A percentile compares a stretch with the other conserved stretches of the same genome.
Evolutionary conservation across 2,113 vertebrate species (phyloP).

Genomic region (Garra rufa): DNA sequence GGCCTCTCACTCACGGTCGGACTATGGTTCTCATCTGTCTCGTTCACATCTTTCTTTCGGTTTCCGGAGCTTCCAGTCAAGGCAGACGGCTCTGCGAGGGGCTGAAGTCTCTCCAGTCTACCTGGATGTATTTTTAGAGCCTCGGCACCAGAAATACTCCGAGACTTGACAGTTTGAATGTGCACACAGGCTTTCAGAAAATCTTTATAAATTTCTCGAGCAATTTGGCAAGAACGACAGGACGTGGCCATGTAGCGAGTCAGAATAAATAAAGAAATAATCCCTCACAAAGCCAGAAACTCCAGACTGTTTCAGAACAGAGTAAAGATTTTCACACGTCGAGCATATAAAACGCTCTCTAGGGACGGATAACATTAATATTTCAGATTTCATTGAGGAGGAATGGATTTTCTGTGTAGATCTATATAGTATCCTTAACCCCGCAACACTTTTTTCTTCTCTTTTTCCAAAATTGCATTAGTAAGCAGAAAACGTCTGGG

Average conservation of each 20-base stretch:
- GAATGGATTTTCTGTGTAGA: conserved; percentile 76
- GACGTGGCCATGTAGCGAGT: conserved; percentile 63
- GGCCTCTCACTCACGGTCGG: not conserved
- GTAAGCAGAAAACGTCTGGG: conserved; percentile 56
- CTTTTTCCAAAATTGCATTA: conserved; percentile 50
- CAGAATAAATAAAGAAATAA: conserved; percentile 69
- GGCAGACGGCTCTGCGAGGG: conserved; percentile 51
- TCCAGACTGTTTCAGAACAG: conserved; percentile 54
- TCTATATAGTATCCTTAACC: conserved; percentile 57
- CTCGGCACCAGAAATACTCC: conserved; percentile 61
- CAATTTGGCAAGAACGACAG: conserved; percentile 55
- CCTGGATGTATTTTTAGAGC: conserved; percentile 73
- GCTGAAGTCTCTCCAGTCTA: conserved; percentile 62
- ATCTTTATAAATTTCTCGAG: conserved; percentile 63
- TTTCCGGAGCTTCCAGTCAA: conserved; percentile 57
- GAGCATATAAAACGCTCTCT: conserved; percentile 62
- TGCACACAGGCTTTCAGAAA: conserved; percentile 62
- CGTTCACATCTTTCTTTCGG: conserved; percentile 61
- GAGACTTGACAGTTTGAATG: conserved; percentile 63
- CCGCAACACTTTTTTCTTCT: too few relatives aligned
- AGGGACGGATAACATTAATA: conserved; percentile 63
- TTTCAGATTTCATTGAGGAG: conserved; percentile 65
- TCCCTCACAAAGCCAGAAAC: conserved; percentile 68
- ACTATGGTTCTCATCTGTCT: conserved; percentile 61
- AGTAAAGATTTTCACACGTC: conserved; percentile 65